Percentiles rank a stretch among this genome's conserved stretches.
phyloP scores from a whole-genome alignment of 2,113 vertebrate species.

The Ginglymostoma cirratum region DNA sequence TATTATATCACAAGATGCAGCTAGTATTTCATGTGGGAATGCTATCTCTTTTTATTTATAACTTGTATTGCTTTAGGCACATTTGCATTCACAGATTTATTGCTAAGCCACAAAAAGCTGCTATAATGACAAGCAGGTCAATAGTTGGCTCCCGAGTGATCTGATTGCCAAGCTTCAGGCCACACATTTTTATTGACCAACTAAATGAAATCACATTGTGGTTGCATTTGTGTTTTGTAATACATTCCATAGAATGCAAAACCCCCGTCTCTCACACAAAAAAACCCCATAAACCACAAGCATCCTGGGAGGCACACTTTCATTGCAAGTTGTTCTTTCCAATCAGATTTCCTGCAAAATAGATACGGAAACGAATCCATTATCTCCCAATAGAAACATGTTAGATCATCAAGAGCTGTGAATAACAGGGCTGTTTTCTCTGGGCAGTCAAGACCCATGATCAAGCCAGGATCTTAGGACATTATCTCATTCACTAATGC shows the following conservation, averaged over 20 bases:
- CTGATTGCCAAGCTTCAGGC: constrained; percentile 43
- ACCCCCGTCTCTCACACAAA: background rate
- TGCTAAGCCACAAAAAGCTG: constrained; percentile 42
- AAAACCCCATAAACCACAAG: background rate
- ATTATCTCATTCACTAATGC: background rate
- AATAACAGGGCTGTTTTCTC: background rate
- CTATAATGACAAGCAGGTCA: constrained; percentile 46
- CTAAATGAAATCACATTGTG: constrained; percentile 41
- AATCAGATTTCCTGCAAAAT: background rate
- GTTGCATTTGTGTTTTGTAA: background rate
- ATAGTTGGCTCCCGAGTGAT: constrained; percentile 45
- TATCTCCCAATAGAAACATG: background rate
- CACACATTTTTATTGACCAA: constrained; percentile 48
- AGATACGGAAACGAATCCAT: background rate
- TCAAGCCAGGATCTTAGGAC: background rate
- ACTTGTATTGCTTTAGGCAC: constrained; percentile 43
- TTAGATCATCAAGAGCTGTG: background rate
- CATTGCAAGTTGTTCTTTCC: background rate
- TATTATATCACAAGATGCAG: constrained; percentile 41
- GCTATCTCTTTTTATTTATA: constrained; percentile 47
- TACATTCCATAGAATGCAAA: background rate
- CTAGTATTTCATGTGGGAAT: constrained; percentile 44
- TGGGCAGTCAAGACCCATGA: background rate
- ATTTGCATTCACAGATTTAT: constrained; percentile 50
- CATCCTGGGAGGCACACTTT: background rate